Evolutionary conservation across 2,888 invertebrate genomes (phyloP), one percentile per base, ranked within the genome.

Genomic region (Calephelis perditalis): DNA sequence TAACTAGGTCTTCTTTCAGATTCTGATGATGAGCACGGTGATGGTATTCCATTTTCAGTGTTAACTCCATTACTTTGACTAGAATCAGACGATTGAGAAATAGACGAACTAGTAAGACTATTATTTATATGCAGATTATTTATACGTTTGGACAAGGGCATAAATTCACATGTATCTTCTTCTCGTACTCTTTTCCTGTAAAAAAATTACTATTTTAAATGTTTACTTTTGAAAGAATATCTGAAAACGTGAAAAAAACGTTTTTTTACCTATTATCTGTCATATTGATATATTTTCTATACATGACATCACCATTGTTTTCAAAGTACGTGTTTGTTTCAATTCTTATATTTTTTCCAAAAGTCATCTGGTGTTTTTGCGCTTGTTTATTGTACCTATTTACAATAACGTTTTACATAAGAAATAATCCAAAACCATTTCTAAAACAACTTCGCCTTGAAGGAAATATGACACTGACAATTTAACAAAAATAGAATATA

Each of bases 111-210:
- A n/a, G 74, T 71, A 45, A 89, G 75, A 67, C 81, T 92, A 77
- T 92, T 92, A 77, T 95, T 95, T 71, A 96, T 94, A 75, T 97
- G 96, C 59, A 97, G 92, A 87, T 97, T 97, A 80, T 97, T 97
- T 72, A 97, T 97, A 75, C 97, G 92, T 82, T 97, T 97, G 11
- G 97, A 97, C 59, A 97, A 84, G 60, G 97, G 97, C 92, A 96
- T 95, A 73, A 96, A 97, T 75, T 97, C 97, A 73, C 92, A 92
- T 46, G 92, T 91, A 70, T 96, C 96, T 74, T 96, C 95, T 76
- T 94, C 94, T 63, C 96, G 92, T 58, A 93, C 92, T 69, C 96
- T 92, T 91, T 97, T 96, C 76, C 96, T 96, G 79, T 62, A 91
- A 88, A 61, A 60, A 62, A 40, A 5, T 0, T 40, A 49, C 12